Conservation (phyloP, 2,797 vertebrate genomes). For the Stomatorhinus walkeri region DNA sequence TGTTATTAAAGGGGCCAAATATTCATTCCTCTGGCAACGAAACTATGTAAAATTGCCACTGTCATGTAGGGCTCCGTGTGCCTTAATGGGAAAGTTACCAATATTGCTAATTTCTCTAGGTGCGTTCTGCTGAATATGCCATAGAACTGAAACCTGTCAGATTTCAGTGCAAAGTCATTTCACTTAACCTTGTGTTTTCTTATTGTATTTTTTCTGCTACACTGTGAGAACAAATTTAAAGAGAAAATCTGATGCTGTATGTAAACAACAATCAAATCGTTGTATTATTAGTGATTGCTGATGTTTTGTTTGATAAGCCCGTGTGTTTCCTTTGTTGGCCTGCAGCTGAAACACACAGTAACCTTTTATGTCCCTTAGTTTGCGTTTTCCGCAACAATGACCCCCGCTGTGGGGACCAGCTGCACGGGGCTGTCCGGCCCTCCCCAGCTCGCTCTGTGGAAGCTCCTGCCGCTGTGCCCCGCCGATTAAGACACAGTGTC, state of each 20-base stretch:
- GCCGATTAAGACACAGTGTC: slow-evolving; percentile 31
- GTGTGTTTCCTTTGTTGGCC: neutral
- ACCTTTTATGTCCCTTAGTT: neutral
- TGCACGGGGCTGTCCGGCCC: neutral
- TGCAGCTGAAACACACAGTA: neutral
- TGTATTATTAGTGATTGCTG: neutral
- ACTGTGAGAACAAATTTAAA: neutral
- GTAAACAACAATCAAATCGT: neutral
- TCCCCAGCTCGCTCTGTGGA: neutral
- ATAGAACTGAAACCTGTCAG: neutral
- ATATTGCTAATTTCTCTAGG: neutral
- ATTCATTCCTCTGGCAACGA: neutral
- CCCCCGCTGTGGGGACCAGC: neutral
- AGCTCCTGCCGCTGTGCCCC: neutral
- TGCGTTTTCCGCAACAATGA: neutral
- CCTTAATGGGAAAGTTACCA: neutral
- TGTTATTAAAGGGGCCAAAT: neutral
- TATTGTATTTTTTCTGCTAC: neutral
- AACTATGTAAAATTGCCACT: neutral
- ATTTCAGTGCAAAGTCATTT: neutral
- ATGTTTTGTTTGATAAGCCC: neutral
- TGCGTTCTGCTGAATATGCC: neutral
- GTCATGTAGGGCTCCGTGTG: neutral
- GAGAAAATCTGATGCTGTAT: neutral
- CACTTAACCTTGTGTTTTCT: neutral